Base-by-base conservation (phyloP, 2,797 vertebrate genomes). In the Ispidina picta region DNA sequence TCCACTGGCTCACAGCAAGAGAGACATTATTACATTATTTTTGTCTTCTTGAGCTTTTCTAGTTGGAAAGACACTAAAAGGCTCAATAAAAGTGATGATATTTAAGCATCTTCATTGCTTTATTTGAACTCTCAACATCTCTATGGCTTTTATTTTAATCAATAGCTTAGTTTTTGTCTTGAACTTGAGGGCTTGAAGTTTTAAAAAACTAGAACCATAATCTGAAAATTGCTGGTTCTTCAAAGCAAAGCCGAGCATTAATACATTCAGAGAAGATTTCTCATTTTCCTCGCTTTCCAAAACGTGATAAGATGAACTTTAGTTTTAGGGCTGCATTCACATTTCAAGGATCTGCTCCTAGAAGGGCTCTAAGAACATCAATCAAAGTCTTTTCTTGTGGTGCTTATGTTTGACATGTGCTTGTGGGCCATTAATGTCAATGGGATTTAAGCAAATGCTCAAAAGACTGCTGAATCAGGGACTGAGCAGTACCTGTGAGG, bases 41-140 rank as follows among this genome's bases (percentile, higher is more conserved):
- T 96, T 94, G 88, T 89, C 92, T 69, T 95, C 64, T 84, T 91
- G 78, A 86, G 88, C 75, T 93, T 95, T 86, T 90, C 85, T 95
- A 83, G 83, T 80, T 86, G 88, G 84, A 86, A 92, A 83, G 90
- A 95, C 83, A 96, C 54, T 92, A 85, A 92, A 91, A 95, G 71
- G 54, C 70, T 95, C 84, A 92, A 88, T 95, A 96, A 94, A 90
- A 88, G 83, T 70, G 33, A 33, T 68, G 69, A 33, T 92, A 79
- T 77, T 87, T 95, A 92, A 95, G 69, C 28, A 69, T 91, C 76
- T 75, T 76, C 77, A 48, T 91, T 89, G 80, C 63, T 96, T 93
- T 75, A 73, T 85, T 93, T 75, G 81, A 85, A 86, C 66, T 81
- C 71, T 90, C 31, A 82, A 37, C 33, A 79, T 91, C 83, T 96